Base-by-base conservation (phyloP, 2,113 vertebrate genomes). In the Piaya cayana region DNA sequence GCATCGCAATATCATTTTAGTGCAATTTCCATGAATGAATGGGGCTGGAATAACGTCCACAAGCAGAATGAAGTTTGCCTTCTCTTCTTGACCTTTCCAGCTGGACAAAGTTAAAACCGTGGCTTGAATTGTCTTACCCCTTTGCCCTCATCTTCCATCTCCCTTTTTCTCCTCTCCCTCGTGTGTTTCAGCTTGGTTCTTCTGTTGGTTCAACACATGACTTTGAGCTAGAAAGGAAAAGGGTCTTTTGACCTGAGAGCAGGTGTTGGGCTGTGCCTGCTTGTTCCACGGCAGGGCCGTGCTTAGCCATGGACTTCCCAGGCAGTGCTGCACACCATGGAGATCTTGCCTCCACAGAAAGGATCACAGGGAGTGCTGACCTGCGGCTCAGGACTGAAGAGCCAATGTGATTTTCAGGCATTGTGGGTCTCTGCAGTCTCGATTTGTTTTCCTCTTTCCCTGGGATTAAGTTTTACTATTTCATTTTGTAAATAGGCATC, bases 21-120 rank as follows among this genome's bases (percentile, higher is more conserved):
- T 89, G 96, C 93, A 96, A 95, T 89, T 92, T 95, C 53, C 88
- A 20, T 52, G 75, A 68, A 94, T 92, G 88, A 82, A 85, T 49
- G 71, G 60, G 45, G 78, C 1, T 71, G 92, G 93, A 96, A 92
- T 82, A 69, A 71, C 59, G 55, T 81, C 90, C 55, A 89, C 69
- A 68, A 82, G 86, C 96, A 96, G 88, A 96, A 88, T 76, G 88
- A 93, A 95, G 72, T 95, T 95, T 90, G 60, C 60, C 49, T 91
- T 90, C 58, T 94, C 55, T 62, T 62, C 47, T 88, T 86, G 90
- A 95, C 93, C 94, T 70, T 75, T 95, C 69, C 91, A 90, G 81
- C 84, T 96, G 93, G 86, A 68, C 15, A 18, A 90, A 92, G 72
- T 89, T 91, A 92, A 92, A 91, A 32, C 42, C 27, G 3, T 27